These are phyloP conservation scores for Drosophila melanica DNA, from an alignment of 1,140 invertebrate species.

Conservation along the genomic window DNA sequence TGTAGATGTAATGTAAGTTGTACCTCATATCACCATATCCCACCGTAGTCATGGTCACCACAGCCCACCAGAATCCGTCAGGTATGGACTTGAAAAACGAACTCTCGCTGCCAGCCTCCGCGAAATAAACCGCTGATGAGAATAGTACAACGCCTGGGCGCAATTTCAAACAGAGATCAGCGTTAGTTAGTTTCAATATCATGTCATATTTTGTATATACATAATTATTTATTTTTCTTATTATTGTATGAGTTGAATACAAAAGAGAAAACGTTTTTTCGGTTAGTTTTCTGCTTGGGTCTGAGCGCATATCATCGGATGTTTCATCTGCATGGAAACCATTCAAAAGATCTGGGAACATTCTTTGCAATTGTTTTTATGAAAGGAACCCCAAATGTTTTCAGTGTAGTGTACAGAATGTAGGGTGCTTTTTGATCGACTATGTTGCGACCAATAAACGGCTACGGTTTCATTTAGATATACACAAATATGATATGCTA, in stretches of 20 bases:
- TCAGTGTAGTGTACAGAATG: conserved; percentile 12
- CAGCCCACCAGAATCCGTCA: conserved; percentile 99
- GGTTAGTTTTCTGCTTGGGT: conserved; percentile 48
- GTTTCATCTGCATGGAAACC: conserved; percentile 6
- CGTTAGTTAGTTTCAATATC: conserved; percentile 84
- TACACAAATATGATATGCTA: conserved; percentile 56
- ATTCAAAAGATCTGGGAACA: conserved; percentile 5
- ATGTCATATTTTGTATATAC: conserved; percentile 1
- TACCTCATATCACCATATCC: conserved; percentile 99
- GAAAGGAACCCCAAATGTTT: conserved; percentile 11
- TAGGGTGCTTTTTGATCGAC: neutral
- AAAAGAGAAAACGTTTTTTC: neutral
- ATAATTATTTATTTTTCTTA: conserved; percentile 1
- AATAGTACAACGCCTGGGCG: conserved; percentile 98
- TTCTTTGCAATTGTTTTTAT: neutral
- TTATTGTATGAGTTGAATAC: conserved; percentile 7
- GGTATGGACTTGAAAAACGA: conserved; percentile 99
- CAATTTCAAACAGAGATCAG: conserved; percentile 76
- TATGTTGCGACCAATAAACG: neutral
- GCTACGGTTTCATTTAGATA: conserved; percentile 37
- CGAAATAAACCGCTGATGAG: conserved; percentile 99
- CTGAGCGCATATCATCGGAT: conserved; percentile 22
- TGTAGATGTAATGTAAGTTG: conserved; percentile 63
- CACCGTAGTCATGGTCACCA: conserved; percentile 99
- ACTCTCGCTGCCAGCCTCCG: conserved; percentile 97